Conservation (phyloP, 2,797 vertebrate species). For the Oryzias dopingdopingensis region DNA sequence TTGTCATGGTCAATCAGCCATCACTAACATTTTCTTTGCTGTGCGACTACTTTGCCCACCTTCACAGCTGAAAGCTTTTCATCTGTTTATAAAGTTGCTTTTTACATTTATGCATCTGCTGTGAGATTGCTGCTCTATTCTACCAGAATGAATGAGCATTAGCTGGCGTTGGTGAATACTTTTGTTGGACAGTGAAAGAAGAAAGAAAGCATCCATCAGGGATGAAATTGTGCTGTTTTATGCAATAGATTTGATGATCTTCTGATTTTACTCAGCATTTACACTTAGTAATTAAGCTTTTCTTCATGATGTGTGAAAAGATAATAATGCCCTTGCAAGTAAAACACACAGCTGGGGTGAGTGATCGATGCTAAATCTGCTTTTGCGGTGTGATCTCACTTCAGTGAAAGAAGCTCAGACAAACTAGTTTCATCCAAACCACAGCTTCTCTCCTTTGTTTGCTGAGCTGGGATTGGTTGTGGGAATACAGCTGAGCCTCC, state of each 20-base stretch:
- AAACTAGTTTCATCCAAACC: conserved; percentile 60
- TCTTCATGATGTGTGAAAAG: conserved; percentile 46
- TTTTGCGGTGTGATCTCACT: conserved; percentile 46
- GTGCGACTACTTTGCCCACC: conserved; percentile 39
- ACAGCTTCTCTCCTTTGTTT: conserved; percentile 60
- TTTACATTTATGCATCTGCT: conserved; percentile 60
- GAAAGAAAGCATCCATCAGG: conserved; percentile 56
- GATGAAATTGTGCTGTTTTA: conserved; percentile 67
- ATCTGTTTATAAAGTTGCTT: neutral
- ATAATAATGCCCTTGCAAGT: conserved; percentile 52
- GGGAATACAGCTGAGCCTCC: conserved; percentile 56
- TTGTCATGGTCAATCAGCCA: conserved; percentile 69
- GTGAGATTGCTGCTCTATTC: conserved; percentile 53
- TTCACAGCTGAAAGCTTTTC: conserved; percentile 51
- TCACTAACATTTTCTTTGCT: conserved; percentile 59
- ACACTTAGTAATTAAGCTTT: conserved; percentile 41
- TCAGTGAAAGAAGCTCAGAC: conserved; percentile 52
- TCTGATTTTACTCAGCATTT: conserved; percentile 65
- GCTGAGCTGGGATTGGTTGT: conserved; percentile 65
- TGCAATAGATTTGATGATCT: conserved; percentile 57
- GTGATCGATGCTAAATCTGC: conserved; percentile 34
- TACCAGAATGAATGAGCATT: conserved; percentile 62
- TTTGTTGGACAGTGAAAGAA: conserved; percentile 37
- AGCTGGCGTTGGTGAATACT: conserved; percentile 66
- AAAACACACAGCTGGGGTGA: conserved; percentile 46